Percentiles rank a stretch among this genome's conserved stretches.
Conservation (phyloP, 1,140 invertebrate species). For the Ganaspis sp. region DNA sequence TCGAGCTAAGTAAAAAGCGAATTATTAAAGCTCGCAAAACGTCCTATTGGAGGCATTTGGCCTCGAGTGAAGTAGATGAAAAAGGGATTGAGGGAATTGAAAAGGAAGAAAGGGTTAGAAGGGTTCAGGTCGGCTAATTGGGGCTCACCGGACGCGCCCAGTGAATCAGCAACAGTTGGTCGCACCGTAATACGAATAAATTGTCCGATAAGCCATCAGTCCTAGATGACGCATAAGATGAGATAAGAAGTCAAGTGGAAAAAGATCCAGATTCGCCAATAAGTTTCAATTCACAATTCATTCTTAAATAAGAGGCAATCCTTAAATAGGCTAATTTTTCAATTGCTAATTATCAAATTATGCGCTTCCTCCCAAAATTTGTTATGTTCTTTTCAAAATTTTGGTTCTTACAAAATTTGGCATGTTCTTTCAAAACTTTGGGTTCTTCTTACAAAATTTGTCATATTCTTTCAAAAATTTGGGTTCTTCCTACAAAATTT, state of each 20-base stretch:
- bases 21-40: not conserved
- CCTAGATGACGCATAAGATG: constrained; percentile 19
- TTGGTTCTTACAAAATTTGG: no score
- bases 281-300: not conserved
- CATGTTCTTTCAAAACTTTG: no score
- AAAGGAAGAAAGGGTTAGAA: constrained; percentile 21
- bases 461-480: no score
- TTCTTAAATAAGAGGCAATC: no score
- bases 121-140: constrained; percentile 24
- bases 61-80: constrained; percentile 9
- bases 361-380: no score
- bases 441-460: no score
- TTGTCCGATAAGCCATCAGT: constrained; percentile 25
- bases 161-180: constrained; percentile 28
- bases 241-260: not conserved
- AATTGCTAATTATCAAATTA: no score
- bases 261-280: not conserved
- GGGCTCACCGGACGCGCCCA: constrained; percentile 7
- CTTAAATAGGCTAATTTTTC: no score
- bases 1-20: not conserved
- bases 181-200: constrained; percentile 25
- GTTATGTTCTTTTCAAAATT: no score
- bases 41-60: not conserved
- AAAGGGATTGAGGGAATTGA: constrained; percentile 1
- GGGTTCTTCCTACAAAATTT: no score